Evolutionary conservation across 2,888 invertebrate genomes (phyloP).

Genomic region (Ypsolopha sequella): DNA sequence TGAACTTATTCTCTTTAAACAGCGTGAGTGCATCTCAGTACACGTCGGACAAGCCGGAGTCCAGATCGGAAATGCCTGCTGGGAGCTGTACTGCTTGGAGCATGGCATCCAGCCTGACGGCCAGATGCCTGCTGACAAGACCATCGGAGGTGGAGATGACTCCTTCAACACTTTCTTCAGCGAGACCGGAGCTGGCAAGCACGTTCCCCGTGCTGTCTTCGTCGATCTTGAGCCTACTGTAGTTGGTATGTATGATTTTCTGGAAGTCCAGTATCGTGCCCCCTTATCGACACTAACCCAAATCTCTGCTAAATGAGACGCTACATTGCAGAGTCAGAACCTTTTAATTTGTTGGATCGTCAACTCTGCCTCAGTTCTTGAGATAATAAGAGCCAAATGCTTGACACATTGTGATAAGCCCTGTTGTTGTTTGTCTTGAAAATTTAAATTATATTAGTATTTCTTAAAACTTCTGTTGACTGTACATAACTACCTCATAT

Average conservation of each 20-base stretch:
- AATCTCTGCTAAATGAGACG: too few species aligned
- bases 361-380: too few species aligned
- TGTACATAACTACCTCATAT: too few species aligned
- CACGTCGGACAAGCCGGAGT: conserved; percentile 78
- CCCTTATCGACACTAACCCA: too few species aligned
- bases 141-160: conserved; percentile 91
- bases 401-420: too few species aligned
- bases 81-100: conserved; percentile 90
- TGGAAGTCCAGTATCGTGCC: background rate
- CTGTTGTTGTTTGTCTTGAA: too few species aligned
- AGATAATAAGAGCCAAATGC: too few species aligned
- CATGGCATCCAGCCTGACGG: conserved; percentile 95
- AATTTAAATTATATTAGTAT: too few species aligned
- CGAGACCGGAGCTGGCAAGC: conserved; percentile 96
- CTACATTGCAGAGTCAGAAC: too few species aligned
- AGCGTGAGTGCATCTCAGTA: conserved; percentile 77
- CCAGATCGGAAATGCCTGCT: conserved; percentile 92
- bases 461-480: too few species aligned
- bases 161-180: conserved; percentile 96
- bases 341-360: too few species aligned
- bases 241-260: conserved; percentile 63
- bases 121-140: conserved; percentile 94
- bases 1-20: conserved; percentile 15
- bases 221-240: conserved; percentile 98
- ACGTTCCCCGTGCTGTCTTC: conserved; percentile 94